Base-by-base conservation (phyloP, 2,888 invertebrate species). In the Lamellibrachia satsuma region DNA sequence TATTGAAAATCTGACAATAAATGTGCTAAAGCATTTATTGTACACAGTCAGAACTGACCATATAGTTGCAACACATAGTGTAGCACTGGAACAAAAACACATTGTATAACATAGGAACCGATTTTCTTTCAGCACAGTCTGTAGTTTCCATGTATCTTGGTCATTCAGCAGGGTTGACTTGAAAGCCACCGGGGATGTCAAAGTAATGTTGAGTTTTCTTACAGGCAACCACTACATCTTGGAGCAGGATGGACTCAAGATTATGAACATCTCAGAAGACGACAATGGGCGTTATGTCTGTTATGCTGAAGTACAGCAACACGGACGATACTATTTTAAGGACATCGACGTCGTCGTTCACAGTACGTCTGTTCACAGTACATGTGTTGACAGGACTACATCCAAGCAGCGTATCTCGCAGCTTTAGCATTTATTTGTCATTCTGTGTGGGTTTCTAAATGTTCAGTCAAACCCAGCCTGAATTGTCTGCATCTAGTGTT, bases 211-310 rank as follows among this genome's bases (percentile, higher is more conserved):
- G 52, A 52, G 3, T 90, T 3, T 90, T 90, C 52, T 91, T 90
- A n/a, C 92, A 94, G 94, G 94, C 22, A 91, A 92, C 9, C 92
- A 93, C 51, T 94, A 94, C 91, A 57, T 27, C 2, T 93, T 93
- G 92, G 92, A 93, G n/a, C 57, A 92, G 9, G 90, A 93, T 11
- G 95, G 95, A 0, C 92, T 95, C 90, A 22, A 91, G 52, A 94
- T 95, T 3, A 92, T 92, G 92, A 94, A 94, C 93, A 94, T 94
- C 90, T 93, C 93, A 3, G 92, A 93, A 57, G 94, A 93, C 0
- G 95, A 95, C 93, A 94, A 95, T 52, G 95, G 94, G 2, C 52
- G 90, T 4, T 95, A 95, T 93, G 92, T 92, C 51, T 94, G 94
- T 92, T 90, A 93, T 9, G 94, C 94, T n/a, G 93, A 94, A 90